Evolutionary conservation across 2,888 invertebrate species (phyloP), one percentile per base, ranked within the genome.

Genomic region (Campaea margaritaria): DNA sequence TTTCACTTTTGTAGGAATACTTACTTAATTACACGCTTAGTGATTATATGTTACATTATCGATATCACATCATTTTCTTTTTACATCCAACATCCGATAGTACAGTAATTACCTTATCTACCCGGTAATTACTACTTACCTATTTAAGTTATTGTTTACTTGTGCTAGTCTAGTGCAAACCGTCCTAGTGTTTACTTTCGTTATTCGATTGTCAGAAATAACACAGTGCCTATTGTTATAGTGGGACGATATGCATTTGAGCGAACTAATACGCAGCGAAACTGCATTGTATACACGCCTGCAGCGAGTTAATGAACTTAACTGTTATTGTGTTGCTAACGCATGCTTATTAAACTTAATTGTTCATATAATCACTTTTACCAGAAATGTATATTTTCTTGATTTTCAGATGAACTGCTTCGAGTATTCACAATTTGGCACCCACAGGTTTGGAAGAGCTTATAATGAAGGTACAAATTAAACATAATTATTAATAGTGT

Each of bases 341-440:
- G 60, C 57, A 53, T 54, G 66, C n/a, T 39, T 43, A 58, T 13
- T 48, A 34, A 12, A 38, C 38, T 21, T 36, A 21, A 41, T 14
- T 41, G 41, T 41, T 10, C 42, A 55, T 47, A 14, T 47, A 14
- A 42, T 42, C 38, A 34, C 11, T 53, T 27, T 27, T 48, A 48
- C 13, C 31, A 12, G 28, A 36, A 36, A 46, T 42, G 13, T 10
- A 43, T 21, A 39, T 13, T 13, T 58, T 63, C 53, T 70, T 65
- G 72, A 64, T 67, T 87, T 86, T 62, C 83, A 90, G 89, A 78
- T 85, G 36, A 86, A 82, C 72, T 90, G 89, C 67, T 82, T 80
- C 58, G 87, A 87, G 65, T 86, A 85, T 67, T 76, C 83, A 15
- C 66, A 72, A 47, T 49, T 74, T 27, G 70, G 70, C 43, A 70